Evolutionary conservation across 2,888 invertebrate species (phyloP).

Genomic region (Tanytarsus gracilentus): DNA sequence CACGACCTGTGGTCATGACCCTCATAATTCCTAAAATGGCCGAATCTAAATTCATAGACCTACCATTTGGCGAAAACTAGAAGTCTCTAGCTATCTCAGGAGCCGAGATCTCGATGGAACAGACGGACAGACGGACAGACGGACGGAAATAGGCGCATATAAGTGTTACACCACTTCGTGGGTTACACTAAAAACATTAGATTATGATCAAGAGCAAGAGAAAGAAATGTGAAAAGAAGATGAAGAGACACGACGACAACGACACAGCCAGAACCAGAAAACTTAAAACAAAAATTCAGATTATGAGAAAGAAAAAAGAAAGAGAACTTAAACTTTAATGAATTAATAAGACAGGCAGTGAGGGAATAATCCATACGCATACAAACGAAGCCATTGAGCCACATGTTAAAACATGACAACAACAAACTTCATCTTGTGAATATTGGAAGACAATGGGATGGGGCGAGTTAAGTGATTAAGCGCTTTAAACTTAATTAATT

Average conservation of each 20-base stretch:
- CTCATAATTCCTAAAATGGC: too few species aligned
- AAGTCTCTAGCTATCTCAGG: too few species aligned
- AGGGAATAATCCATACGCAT: constrained; percentile 19
- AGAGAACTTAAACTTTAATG: constrained; percentile 21
- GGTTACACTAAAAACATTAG: too few species aligned
- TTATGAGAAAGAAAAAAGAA: constrained; percentile 14
- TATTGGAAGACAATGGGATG: not conserved
- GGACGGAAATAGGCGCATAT: too few species aligned
- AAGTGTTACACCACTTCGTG: too few species aligned
- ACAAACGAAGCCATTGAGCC: not conserved
- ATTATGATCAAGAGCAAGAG: not conserved
- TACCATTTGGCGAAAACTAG: too few species aligned
- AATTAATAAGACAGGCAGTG: constrained; percentile 16
- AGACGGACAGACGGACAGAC: too few species aligned
- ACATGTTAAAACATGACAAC: constrained; percentile 3
- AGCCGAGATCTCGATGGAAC: too few species aligned
- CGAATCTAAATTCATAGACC: too few species aligned
- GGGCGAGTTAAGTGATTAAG: constrained; percentile 15
- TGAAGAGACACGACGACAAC: not conserved
- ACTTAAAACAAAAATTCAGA: not conserved
- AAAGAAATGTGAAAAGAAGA: not conserved
- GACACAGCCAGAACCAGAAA: not conserved
- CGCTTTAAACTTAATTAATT: constrained; percentile 24
- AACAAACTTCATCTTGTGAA: too few species aligned
- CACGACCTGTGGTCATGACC: too few species aligned